These are phyloP conservation scores for Chiloscyllium plagiosum DNA, from an alignment of 2,113 vertebrate species.

Conservation along the genomic window DNA sequence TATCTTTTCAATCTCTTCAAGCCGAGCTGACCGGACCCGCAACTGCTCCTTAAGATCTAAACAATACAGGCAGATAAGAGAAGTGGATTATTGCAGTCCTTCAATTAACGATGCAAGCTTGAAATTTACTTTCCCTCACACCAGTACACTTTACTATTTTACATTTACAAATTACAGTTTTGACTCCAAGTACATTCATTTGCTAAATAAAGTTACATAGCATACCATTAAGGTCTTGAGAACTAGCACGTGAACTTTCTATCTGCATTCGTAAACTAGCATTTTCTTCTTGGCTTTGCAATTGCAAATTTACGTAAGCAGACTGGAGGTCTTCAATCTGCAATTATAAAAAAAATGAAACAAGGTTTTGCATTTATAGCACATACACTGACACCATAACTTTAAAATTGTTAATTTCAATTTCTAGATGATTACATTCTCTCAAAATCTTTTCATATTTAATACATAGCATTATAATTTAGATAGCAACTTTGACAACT, in stretches of 20 bases:
- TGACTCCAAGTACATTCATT: neutral
- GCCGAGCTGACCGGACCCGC: slow-evolving; percentile 41
- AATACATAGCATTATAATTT: neutral
- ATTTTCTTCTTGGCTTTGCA: slow-evolving; percentile 49
- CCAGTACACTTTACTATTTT: no score
- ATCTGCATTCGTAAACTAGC: slow-evolving; percentile 45
- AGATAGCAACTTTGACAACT: neutral
- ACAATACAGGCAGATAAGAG: slow-evolving; percentile 1
- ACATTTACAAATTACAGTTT: neutral
- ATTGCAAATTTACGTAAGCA: slow-evolving; percentile 48
- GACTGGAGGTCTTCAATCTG: slow-evolving; percentile 54
- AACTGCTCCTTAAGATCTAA: slow-evolving; percentile 40
- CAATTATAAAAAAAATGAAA: slow-evolving; percentile 39
- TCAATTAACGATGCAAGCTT: neutral
- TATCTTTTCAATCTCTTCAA: slow-evolving; percentile 50
- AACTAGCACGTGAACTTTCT: slow-evolving; percentile 39
- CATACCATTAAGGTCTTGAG: slow-evolving; percentile 56
- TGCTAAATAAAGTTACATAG: neutral
- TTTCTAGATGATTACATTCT: neutral
- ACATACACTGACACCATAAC: neutral
- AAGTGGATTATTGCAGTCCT: neutral
- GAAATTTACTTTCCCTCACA: neutral
- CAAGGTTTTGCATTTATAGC: neutral
- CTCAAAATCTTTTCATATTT: slow-evolving; percentile 2
- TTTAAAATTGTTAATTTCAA: neutral